phyloP scores from a whole-genome alignment of 2,113 vertebrate genomes.

The Thermophis baileyi region DNA sequence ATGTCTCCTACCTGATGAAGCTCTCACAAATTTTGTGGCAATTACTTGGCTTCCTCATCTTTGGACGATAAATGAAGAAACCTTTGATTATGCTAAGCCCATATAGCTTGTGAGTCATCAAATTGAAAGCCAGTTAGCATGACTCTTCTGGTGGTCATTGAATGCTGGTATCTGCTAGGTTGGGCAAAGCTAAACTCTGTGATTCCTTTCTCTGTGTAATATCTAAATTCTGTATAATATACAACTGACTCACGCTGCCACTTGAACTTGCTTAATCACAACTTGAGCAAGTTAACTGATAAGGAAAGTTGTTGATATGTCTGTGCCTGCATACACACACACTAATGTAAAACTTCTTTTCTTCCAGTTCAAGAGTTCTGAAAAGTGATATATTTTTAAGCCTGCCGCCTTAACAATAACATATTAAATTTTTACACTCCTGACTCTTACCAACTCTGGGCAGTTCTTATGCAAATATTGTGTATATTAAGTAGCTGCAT shows the following conservation, averaged over 20 bases:
- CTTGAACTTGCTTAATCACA: neutral
- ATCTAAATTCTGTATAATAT: neutral
- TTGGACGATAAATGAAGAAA: neutral
- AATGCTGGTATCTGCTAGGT: neutral
- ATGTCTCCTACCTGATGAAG: neutral
- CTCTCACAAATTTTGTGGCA: neutral
- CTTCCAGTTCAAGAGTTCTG: neutral
- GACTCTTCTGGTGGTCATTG: neutral
- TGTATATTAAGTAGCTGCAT: neutral
- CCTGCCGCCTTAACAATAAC: neutral
- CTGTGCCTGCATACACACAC: neutral
- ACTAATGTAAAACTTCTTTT: neutral
- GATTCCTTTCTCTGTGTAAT: neutral
- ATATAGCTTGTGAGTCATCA: neutral
- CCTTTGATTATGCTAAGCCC: neutral
- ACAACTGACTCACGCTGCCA: neutral
- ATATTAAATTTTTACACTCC: neutral
- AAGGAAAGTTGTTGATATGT: neutral
- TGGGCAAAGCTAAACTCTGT: neutral
- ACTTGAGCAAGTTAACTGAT: neutral
- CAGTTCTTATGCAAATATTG: neutral
- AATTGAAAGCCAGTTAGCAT: neutral
- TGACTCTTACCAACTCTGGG: neutral
- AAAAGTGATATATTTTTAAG: neutral
- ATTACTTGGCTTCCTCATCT: neutral